A percentile compares a stretch with the other conserved stretches of the same genome.
Evolutionary conservation across 2,888 invertebrate species (phyloP).

Genomic region (Adelphocoris suturalis): DNA sequence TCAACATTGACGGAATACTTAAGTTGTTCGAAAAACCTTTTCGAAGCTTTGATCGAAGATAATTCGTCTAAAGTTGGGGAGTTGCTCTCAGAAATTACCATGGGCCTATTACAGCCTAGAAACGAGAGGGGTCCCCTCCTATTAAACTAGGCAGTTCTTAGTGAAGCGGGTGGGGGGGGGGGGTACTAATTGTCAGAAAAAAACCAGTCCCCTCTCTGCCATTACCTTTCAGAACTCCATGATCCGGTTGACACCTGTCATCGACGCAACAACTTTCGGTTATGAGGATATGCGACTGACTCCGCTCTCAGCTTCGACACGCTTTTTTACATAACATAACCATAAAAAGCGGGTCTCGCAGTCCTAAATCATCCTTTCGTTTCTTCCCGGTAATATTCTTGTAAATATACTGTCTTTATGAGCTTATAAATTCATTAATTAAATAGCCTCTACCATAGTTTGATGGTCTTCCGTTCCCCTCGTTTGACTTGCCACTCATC

Average conservation of each 20-base stretch:
- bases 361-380: conserved; percentile 42
- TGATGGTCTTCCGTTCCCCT: neutral
- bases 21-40: neutral
- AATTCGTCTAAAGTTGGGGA: conserved; percentile 26
- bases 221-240: conserved; percentile 22
- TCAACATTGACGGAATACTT: neutral
- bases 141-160: conserved; percentile 18
- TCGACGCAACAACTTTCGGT: conserved; percentile 68
- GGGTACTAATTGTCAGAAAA: conserved; percentile 25
- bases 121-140: neutral
- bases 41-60: neutral
- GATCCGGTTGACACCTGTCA: conserved; percentile 67
- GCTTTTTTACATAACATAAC: conserved; percentile 63
- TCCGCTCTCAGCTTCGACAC: conserved; percentile 3
- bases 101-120: neutral
- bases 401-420: conserved; percentile 56
- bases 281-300: conserved; percentile 59
- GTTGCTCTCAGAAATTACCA: neutral
- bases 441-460: conserved; percentile 18
- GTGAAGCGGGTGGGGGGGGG: neutral
- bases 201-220: conserved; percentile 11
- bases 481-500: neutral
- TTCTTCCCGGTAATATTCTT: conserved; percentile 36
- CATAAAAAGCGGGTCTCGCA: conserved; percentile 48
- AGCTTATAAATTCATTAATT: conserved; percentile 65